Base-by-base conservation (phyloP, 2,797 vertebrate species). In the Myotis myotis region DNA sequence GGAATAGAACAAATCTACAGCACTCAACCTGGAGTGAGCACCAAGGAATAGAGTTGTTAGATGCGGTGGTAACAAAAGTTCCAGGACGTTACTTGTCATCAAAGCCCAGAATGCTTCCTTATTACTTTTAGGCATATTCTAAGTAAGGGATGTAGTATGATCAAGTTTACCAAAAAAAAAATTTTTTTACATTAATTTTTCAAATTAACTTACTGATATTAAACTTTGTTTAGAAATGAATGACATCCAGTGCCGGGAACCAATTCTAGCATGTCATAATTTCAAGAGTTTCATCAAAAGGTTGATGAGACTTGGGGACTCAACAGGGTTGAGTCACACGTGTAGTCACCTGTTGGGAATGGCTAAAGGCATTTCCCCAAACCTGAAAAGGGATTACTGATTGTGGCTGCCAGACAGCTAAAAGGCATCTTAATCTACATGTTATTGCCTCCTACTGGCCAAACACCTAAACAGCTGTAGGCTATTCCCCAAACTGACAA, bases 141-240 rank as follows among this genome's bases (percentile, higher is more conserved):
- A 55, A 80, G 38, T 78, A 60, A 87, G 25, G 20, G 23, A 60
- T 81, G 6, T 51, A 47, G n/a, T 47, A 71, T 7, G 9, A 84
- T 44, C 20, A 30, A 38, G 44, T 76, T 92, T 84, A 93, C 62
- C 33, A 88, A 38, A 38, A 36, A 36, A 41, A 23, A 66, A 25
- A 25, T 16, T 81, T 0, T 62, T 74, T 87, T 23, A 72, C 11
- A 76, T 89, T 79, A 80, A 70, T n/a, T 22, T 83, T 91, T 94
- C 66, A 81, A 91, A 53, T 33, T 71, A 68, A 87, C n/a, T 68
- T 80, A 89, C 19, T 57, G 41, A 53, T 70, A 72, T 4, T 30
- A 90, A 89, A 80, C n/a, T 19, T 88, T 49, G 53, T 15, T 89
- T 92, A 80, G 53, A 95, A 95, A 74, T 75, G 8, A 89, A 86